Base-by-base conservation (phyloP, 2,797 vertebrate genomes). In the Florisuga fusca region DNA sequence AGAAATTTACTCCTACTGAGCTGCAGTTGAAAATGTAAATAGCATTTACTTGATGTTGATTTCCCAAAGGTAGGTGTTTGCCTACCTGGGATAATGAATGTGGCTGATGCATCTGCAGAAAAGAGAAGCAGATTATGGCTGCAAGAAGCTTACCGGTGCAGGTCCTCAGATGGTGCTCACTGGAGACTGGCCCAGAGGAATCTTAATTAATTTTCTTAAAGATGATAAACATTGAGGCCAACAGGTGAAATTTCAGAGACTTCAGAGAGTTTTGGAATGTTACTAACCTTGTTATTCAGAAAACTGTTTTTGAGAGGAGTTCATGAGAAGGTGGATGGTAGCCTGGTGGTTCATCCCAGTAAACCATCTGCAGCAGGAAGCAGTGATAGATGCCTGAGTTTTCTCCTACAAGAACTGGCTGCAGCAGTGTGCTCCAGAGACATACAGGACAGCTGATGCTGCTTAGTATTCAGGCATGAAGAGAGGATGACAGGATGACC, bases 1-100 rank as follows among this genome's bases (percentile, higher is more conserved):
- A 61, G 45, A 82, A 85, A 63, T 82, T 63, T 82, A 53, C 6
- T 79, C 26, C 54, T 82, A 53, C 59, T 85, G 26, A 51, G 58
- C 29, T 79, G 75, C 61, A 82, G 63, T 71, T 78, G 75, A 82
- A 87, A 71, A 84, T 72, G n/a, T 72, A 93, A 90, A 90, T 72
- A 90, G 7, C 38, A 63, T 75, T 84, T 93, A 87, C 18, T 38
- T 46, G 38, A 9, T 69, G 46, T 43, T 72, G 45, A 43, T 82
- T 91, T 91, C 54, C 46, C 54, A 51, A n/a, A 67, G n/a, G 31
- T 75, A 62, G 51, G 17, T 68, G 62, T 68, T 75, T 78, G 45
- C 45, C 12, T 67, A 12, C 62, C n/a, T 86, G 59, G 54, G 62
- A 7, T 33, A 38, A 17, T 51, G 48, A 23, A 4, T 31, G 31